Base-by-base conservation (phyloP, 2,113 vertebrate genomes). In the Tangachromis dhanisi region DNA sequence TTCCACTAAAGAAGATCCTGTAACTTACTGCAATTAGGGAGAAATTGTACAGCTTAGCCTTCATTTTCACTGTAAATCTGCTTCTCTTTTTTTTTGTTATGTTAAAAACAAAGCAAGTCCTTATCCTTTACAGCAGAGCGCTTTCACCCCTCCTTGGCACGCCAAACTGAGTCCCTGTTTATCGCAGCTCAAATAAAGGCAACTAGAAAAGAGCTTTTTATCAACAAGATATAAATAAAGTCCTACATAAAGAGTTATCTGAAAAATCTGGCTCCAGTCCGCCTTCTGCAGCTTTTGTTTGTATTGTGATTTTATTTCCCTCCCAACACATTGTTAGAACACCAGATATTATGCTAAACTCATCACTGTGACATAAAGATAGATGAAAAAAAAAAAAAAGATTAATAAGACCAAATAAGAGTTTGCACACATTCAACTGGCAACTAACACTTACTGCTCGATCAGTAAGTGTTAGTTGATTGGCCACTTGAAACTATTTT, bases 121-220 rank as follows among this genome's bases (percentile, higher is more conserved):
- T 16, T 9, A 0, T 71, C 38, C 68, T 76, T 19, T 1, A 0
- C 21, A 76, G 40, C 14, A 29, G 40, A 47, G 68, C 2, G 1
- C 40, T 7, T 0, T 76, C 21, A 26, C 3, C 13, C 14, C 21
- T 45, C 5, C 21, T 29, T 10, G 21, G 40, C 14, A 47, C 4
- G 1, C 21, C 68, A 2, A 47, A 73, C 68, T 5, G 40, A 45
- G 14, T 47, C 21, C 13, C 21, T 47, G 21, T 45, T 45, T 29
- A 26, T 24, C 4, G 3, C 68, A 73, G 8, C 68, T 73, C 40
- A 73, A 45, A 5, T 17, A 24, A 73, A 47, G 1, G 13, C 11
- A 45, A 45, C 40, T 47, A 45, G 40, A 68, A 68, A 2, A 73
- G 8, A 45, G 13, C 21, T 42, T 73, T 71, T 42, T 2, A 71